Conservation (phyloP, 2,888 invertebrate species). For the Choreutis nemorana region DNA sequence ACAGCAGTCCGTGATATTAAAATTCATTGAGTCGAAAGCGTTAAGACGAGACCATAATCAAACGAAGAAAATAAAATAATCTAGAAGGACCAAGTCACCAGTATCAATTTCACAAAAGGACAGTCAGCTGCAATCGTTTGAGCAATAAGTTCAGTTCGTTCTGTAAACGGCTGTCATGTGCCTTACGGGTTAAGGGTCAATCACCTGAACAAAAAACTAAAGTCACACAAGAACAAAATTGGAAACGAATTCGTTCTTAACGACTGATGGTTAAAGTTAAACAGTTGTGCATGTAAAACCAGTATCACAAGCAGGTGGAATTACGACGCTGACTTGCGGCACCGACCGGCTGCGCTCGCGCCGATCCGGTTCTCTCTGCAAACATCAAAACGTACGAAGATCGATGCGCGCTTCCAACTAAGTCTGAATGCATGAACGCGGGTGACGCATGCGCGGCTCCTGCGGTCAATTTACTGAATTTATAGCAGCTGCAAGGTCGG, state of each 20-base stretch:
- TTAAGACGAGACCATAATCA: conserved; percentile 20
- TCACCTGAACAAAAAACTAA: conserved; percentile 8
- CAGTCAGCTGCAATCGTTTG: conserved; percentile 39
- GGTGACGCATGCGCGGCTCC: conserved; percentile 46
- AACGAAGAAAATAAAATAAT: conserved; percentile 13
- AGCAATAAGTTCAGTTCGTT: too few species aligned
- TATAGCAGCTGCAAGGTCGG: conserved; percentile 58
- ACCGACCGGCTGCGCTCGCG: conserved; percentile 20
- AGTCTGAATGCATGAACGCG: conserved; percentile 11
- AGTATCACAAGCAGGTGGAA: conserved; percentile 40
- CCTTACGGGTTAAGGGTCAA: conserved; percentile 4
- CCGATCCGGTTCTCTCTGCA: conserved; percentile 34
- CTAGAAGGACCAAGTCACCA: conserved; percentile 20
- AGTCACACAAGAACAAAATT: conserved; percentile 6
- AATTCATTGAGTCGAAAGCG: conserved; percentile 16
- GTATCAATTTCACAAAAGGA: conserved; percentile 44
- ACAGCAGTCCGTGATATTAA: conserved; percentile 12
- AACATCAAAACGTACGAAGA: conserved; percentile 14
- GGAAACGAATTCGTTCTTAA: not conserved
- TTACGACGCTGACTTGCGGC: conserved; percentile 29
- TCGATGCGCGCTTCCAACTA: conserved; percentile 27
- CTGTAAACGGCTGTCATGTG: conserved; percentile 7
- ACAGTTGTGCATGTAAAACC: conserved; percentile 38
- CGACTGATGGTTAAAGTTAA: conserved; percentile 5
- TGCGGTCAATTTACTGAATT: conserved; percentile 54